Evolutionary conservation across 2,113 vertebrate species (phyloP).

Genomic region (Riparia riparia): DNA sequence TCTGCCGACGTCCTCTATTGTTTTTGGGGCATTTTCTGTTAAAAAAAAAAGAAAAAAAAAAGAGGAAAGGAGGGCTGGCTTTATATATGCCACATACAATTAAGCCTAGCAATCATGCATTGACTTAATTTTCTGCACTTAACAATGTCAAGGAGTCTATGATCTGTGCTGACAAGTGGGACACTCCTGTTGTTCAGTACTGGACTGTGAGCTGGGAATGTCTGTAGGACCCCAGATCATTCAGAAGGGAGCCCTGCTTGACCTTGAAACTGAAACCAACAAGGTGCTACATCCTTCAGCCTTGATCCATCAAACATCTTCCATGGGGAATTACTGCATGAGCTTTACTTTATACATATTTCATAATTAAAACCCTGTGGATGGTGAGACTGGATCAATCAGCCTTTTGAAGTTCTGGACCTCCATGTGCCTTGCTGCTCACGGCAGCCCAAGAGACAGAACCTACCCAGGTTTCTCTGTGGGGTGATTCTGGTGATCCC

Average conservation of each 20-base stretch:
- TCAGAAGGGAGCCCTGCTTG: neutral
- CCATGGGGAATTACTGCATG: neutral
- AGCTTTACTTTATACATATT: neutral
- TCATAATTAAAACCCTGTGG: neutral
- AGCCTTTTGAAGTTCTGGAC: neutral
- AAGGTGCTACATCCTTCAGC: neutral
- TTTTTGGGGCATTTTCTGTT: conserved; percentile 95
- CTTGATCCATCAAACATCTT: neutral
- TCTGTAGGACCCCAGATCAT: neutral
- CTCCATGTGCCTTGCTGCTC: neutral
- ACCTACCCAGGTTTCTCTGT: neutral
- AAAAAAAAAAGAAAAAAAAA: neutral
- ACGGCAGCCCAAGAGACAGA: neutral
- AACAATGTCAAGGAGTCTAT: neutral
- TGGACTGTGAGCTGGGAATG: neutral
- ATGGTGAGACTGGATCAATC: neutral
- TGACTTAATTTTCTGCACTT: neutral
- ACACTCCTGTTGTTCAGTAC: neutral
- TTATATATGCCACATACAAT: neutral
- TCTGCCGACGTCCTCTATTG: conserved; percentile 92
- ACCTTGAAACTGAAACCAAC: neutral
- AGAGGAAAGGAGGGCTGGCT: neutral
- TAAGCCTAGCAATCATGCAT: neutral
- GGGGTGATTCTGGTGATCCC: neutral
- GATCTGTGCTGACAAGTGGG: neutral